Percentiles rank a stretch among this genome's conserved stretches.
Evolutionary conservation across 1,140 invertebrate species (phyloP).

Genomic region (Drosophila subobscura): DNA sequence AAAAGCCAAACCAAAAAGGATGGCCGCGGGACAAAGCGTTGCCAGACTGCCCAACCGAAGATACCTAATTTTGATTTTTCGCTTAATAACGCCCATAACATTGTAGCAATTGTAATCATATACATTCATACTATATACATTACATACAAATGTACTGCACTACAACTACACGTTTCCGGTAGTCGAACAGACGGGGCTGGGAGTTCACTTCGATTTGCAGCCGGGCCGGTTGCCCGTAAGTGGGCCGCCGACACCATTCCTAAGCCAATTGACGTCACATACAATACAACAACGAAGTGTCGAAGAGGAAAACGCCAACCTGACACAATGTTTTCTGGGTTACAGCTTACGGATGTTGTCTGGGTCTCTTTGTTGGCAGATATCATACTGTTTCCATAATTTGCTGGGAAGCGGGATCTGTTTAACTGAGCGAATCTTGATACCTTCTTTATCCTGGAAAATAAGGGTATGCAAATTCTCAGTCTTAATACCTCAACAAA

Average conservation of each 20-base stretch:
- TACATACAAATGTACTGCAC: neutral
- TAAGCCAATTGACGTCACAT: constrained; percentile 55
- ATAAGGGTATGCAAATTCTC: no score
- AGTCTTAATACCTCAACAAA: no score
- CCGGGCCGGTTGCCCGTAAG: constrained; percentile 31
- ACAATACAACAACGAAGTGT: constrained; percentile 23
- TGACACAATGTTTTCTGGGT: constrained; percentile 52
- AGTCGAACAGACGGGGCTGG: constrained; percentile 2
- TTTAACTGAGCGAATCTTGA: no score
- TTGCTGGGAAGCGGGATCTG: no score
- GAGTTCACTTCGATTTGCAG: constrained; percentile 5
- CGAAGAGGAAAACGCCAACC: constrained; percentile 20
- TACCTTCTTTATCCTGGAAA: no score
- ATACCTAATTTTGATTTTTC: constrained; percentile 14
- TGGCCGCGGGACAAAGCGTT: constrained; percentile 20
- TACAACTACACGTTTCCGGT: constrained; percentile 50
- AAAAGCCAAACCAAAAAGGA: constrained; percentile 50
- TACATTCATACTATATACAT: neutral
- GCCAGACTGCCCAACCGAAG: constrained; percentile 34
- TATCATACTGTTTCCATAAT: no score
- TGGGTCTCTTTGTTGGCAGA: neutral
- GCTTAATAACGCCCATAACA: neutral
- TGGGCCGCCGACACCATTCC: constrained; percentile 58
- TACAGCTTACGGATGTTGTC: constrained; percentile 31
- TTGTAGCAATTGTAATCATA: constrained; percentile 5